phyloP scores from a whole-genome alignment of 2,888 invertebrate species.

The Papilio gigon region DNA sequence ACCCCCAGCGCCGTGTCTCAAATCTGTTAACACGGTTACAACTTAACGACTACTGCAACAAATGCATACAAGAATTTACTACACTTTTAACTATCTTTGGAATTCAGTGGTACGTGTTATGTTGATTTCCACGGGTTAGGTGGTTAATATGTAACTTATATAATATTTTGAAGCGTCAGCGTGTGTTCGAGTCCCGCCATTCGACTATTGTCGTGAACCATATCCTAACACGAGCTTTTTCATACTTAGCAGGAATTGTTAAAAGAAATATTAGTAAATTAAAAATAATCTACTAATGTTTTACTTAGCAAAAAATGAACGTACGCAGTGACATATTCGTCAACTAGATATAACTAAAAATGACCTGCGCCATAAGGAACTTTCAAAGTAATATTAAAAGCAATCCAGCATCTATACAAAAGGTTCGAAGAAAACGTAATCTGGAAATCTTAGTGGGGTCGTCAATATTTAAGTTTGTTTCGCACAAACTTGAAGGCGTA shows the following conservation, averaged over 20 bases:
- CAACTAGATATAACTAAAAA: not conserved
- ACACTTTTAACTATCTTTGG: not conserved
- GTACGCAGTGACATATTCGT: not conserved
- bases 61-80: not conserved
- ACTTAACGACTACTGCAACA: not conserved
- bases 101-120: not conserved
- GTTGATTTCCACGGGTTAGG: not conserved
- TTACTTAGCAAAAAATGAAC: no score
- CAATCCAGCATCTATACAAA: not conserved
- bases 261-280: no score
- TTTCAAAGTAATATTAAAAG: constrained; percentile 3
- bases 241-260: no score
- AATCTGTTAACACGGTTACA: constrained; percentile 7
- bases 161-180: no score
- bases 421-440: constrained; percentile 3
- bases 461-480: constrained; percentile 1
- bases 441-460: not conserved
- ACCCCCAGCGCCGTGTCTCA: not conserved
- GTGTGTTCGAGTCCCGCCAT: no score
- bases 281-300: no score
- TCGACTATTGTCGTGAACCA: no score
- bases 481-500: not conserved
- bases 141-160: no score
- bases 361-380: not conserved
- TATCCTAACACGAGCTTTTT: no score